Percentiles rank a stretch among this genome's conserved stretches.
These are phyloP conservation scores for Rafetus swinhoei DNA, from an alignment of 2,113 vertebrate species.

Conservation along the genomic window DNA sequence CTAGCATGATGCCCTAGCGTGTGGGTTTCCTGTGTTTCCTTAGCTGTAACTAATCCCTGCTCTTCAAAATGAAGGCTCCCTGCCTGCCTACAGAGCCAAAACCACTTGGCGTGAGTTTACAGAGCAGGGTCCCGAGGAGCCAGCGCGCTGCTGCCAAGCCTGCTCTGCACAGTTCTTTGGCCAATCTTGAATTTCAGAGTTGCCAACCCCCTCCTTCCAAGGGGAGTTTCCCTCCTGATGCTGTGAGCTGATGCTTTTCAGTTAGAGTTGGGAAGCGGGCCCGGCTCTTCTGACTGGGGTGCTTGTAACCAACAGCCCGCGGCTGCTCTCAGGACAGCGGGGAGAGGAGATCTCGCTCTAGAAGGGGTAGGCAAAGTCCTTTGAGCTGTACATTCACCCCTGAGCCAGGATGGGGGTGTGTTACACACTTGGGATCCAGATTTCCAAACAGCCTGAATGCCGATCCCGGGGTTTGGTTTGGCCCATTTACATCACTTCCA, in stretches of 20 bases:
- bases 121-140: not conserved
- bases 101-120: not conserved
- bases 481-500: not conserved
- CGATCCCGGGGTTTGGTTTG: not conserved
- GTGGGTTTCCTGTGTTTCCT: not conserved
- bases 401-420: not conserved
- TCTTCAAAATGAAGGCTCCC: not conserved
- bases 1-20: not conserved
- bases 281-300: not conserved
- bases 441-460: not conserved
- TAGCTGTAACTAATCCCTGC: not conserved
- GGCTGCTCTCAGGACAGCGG: not conserved
- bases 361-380: not conserved
- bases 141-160: not conserved
- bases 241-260: not conserved
- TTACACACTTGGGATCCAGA: not conserved
- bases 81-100: not conserved
- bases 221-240: not conserved
- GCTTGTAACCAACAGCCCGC: not conserved
- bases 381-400: not conserved
- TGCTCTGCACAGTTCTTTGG: not conserved
- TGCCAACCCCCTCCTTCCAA: not conserved
- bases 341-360: not conserved
- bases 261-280: not conserved
- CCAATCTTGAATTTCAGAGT: not conserved